phyloP scores from a whole-genome alignment of 2,797 vertebrate species.

The Micrastur ruficollis region DNA sequence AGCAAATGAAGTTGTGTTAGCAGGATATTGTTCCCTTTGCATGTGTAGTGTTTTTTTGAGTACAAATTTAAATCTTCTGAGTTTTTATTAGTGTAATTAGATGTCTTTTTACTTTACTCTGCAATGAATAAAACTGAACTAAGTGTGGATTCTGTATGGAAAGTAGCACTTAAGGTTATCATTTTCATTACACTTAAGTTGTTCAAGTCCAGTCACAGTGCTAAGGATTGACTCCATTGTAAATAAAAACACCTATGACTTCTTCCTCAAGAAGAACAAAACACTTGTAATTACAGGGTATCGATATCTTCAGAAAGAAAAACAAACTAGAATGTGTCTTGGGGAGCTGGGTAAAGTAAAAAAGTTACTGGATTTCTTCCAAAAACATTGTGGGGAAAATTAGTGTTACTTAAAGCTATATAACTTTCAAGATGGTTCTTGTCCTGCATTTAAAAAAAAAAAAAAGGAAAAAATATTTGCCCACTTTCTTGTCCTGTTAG shows the following conservation, averaged over 20 bases:
- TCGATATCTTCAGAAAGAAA: neutral
- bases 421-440: neutral
- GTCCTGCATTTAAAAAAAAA: neutral
- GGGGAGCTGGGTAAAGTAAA: constrained; percentile 9
- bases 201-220: constrained; percentile 53
- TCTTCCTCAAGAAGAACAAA: constrained; percentile 66
- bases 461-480: neutral
- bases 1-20: constrained; percentile 79
- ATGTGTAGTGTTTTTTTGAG: constrained; percentile 81
- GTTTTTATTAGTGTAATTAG: constrained; percentile 74
- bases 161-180: constrained; percentile 68
- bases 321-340: constrained; percentile 10
- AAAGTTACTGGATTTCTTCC: constrained; percentile 7
- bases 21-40: constrained; percentile 84
- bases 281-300: constrained; percentile 62
- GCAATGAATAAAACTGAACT: constrained; percentile 74
- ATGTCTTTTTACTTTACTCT: constrained; percentile 72
- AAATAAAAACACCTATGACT: constrained; percentile 71
- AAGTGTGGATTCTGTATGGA: constrained; percentile 70
- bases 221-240: constrained; percentile 66
- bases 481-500: constrained; percentile 18
- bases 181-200: constrained; percentile 51
- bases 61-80: constrained; percentile 76
- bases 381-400: neutral
- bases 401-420: neutral